Conservation (phyloP, 2,113 vertebrate genomes). For the Pelmatolapia mariae region DNA sequence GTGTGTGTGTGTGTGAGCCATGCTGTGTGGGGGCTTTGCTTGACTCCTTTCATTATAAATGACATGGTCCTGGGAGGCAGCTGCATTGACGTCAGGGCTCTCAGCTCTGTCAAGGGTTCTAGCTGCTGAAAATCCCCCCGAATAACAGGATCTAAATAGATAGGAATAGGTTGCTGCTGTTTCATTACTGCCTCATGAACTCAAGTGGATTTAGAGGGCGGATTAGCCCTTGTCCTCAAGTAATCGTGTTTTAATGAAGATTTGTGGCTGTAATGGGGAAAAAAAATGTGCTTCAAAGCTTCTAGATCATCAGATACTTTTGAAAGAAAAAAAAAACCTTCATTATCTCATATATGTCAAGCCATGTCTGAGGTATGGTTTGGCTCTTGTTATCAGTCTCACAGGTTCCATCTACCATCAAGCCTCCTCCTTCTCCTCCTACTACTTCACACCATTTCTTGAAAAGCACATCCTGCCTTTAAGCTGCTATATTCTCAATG, state of each 20-base stretch:
- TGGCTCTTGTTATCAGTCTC: not conserved
- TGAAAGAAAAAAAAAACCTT: not conserved
- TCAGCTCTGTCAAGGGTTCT: conserved; percentile 34
- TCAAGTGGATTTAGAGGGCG: conserved; percentile 1
- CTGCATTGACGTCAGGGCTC: conserved; percentile 67
- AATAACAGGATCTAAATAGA: conserved; percentile 50
- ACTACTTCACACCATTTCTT: not conserved
- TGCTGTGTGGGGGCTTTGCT: conserved; percentile 42
- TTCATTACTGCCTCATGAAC: conserved; percentile 38
- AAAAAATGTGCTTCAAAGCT: not conserved
- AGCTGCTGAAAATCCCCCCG: conserved; percentile 41
- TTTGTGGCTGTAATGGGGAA: not conserved
- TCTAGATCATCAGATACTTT: not conserved
- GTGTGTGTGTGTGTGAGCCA: not conserved
- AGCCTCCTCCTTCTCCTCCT: not conserved
- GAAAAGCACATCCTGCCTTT: not conserved
- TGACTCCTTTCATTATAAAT: conserved; percentile 63
- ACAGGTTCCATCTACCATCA: not conserved
- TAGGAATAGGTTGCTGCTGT: conserved; percentile 21
- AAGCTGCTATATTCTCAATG: not conserved
- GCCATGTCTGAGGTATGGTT: not conserved
- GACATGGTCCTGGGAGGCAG: conserved; percentile 65
- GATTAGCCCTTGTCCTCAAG: conserved; percentile 25
- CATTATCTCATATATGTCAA: not conserved
- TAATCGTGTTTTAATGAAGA: conserved; percentile 40